Percentiles rank a stretch among this genome's conserved stretches.
Evolutionary conservation across 2,113 vertebrate species (phyloP).

Genomic region (Scomber japonicus): DNA sequence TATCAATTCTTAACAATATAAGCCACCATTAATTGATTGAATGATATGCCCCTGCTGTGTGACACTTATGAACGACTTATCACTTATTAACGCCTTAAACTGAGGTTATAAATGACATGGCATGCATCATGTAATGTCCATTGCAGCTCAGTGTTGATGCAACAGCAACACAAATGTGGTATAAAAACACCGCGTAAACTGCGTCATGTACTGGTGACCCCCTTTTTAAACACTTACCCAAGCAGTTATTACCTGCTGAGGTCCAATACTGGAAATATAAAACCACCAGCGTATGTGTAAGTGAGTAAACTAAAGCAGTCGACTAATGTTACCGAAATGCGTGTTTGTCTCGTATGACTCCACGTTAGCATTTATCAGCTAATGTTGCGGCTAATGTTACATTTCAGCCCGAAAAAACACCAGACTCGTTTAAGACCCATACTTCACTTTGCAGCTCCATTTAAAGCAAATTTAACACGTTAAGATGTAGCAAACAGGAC

Average conservation of each 20-base stretch:
- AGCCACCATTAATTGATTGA: no score
- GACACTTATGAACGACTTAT: no score
- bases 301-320: background rate
- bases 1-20: no score
- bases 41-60: no score
- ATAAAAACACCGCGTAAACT: conserved; percentile 16
- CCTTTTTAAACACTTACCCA: background rate
- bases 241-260: no score
- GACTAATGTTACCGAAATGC: no score
- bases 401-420: background rate
- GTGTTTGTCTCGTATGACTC: background rate
- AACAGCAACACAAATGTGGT: background rate
- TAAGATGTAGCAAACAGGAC: no score
- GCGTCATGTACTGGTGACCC: conserved; percentile 26
- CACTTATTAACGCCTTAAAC: no score
- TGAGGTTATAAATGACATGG: background rate
- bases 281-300: no score
- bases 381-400: background rate
- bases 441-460: background rate
- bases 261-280: background rate
- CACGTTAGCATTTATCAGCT: background rate
- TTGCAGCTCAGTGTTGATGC: background rate
- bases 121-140: background rate
- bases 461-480: background rate
- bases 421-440: no score